Base-by-base conservation (phyloP, 2,113 vertebrate genomes). In the Myiagra hebetior region DNA sequence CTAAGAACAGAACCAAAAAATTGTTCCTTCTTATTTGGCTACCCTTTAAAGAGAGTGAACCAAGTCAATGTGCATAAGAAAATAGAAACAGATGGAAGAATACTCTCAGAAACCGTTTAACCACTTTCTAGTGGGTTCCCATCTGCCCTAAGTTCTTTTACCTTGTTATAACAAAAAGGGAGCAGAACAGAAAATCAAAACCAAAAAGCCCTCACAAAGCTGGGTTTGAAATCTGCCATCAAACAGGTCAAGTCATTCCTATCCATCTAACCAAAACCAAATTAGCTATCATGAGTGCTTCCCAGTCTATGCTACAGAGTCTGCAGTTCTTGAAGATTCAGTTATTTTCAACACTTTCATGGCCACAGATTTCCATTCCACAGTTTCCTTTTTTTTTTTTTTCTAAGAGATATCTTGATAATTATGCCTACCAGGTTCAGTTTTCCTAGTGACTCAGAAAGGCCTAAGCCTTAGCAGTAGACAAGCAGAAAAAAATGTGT, bases 61-160 rank as follows among this genome's bases (percentile, higher is more conserved):
- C 23, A 82, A 93, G 56, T 70, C 44, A 73, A 70, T 65, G 15
- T 80, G 65, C 24, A 47, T 42, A 91, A 83, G 72, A 92, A 95
- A 92, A 96, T 39, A 85, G 59, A 85, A 94, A 67, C 78, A 93
- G 85, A 87, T 94, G 60, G 85, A 90, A 90, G n/a, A 80, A 90
- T 67, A 89, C 63, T 83, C 46, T 91, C 46, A 83, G 55, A 89
- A 96, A 74, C 3, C 4, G 11, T 87, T 88, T 82, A 83, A 15
- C 20, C 30, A 85, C 24, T 62, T 97, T 93, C 47, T 80, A 91
- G 53, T 57, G 17, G 8, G 11, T 85, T 82, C 30, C 53, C 87
- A 93, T 88, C 83, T 95, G 79, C 72, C 90, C 15, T 55, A 74
- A 82, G 10, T 90, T 93, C 55, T 83, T 87, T 77, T 80, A 92